phyloP scores from a whole-genome alignment of 2,888 invertebrate genomes.

The Tridacna crocea region DNA sequence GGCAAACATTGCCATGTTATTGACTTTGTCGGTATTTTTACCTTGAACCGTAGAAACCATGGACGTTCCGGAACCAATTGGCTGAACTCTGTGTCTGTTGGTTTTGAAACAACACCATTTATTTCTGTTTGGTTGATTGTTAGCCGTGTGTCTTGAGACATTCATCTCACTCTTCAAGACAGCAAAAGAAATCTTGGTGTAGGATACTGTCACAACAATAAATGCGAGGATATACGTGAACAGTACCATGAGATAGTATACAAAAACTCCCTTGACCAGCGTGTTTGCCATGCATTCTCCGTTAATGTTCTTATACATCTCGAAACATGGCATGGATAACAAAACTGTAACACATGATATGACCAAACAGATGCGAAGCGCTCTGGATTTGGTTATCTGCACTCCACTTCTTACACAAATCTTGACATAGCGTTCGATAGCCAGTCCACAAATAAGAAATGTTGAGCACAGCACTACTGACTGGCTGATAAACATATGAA shows the following conservation, averaged over 20 bases:
- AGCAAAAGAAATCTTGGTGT: conserved; percentile 27
- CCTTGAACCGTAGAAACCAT: neutral
- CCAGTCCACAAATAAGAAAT: conserved; percentile 51
- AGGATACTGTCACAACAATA: conserved; percentile 30
- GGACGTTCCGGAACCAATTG: neutral
- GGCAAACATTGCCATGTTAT: neutral
- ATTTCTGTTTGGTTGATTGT: neutral
- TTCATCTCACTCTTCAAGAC: conserved; percentile 28
- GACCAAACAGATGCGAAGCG: conserved; percentile 33
- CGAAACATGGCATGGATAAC: conserved; percentile 44
- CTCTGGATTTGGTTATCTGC: conserved; percentile 19
- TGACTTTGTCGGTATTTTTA: no score
- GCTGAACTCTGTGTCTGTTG: neutral
- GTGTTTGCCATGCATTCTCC: conserved; percentile 21
- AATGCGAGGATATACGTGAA: conserved; percentile 28
- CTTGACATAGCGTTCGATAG: conserved; percentile 50
- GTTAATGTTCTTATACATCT: conserved; percentile 33
- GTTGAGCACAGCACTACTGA: conserved; percentile 43
- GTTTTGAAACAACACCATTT: neutral
- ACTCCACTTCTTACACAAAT: conserved; percentile 25
- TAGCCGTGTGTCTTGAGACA: conserved; percentile 8
- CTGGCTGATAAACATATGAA: conserved; percentile 56
- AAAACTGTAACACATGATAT: conserved; percentile 27
- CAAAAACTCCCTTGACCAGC: conserved; percentile 15
- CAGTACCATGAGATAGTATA: conserved; percentile 36